Base-by-base conservation (phyloP, 2,888 invertebrate genomes). In the Lamproptera curius region DNA sequence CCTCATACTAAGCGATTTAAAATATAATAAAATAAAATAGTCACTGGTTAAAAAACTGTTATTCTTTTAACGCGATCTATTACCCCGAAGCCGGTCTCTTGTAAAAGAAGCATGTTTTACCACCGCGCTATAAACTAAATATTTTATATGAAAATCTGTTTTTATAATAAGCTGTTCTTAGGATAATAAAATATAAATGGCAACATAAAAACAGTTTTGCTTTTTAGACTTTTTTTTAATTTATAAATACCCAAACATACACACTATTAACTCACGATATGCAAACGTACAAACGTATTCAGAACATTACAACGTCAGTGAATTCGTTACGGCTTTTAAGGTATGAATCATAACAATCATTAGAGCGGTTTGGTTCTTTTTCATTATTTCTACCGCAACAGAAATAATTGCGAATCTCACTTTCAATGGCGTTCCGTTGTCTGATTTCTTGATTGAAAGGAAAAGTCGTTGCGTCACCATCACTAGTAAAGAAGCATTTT, bases 361-460 rank as follows among this genome's bases (percentile, higher is more conserved):
- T 44, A 44, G 34, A 43, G 42, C 46, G 36, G 56, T 52, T 54
- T 53, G 43, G 36, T 49, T 46, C 44, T 56, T 62, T 48, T 39
- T 39, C 34, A 16, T 61, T 55, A 54, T 68, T 64, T 66, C 63
- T 62, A 59, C 61, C 54, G 53, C 51, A 50, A 50, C 52, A 49
- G 51, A 56, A 61, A 56, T 58, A 59, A 65, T 61, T 58, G 57
- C 52, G 60, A 64, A 57, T 58, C 58, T 56, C 53, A 69, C 76
- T 77, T 70, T 76, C 70, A 56, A 61, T 76, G n/a, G 16, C 34
- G 28, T 17, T 38, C 38, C 26, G 39, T 20, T 26, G 42, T 16
- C 16, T 36, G 38, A 23, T 17, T n/a, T 31, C 33, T 20, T 13
- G 28, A 50, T 53, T 55, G 54, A 59, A 63, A 58, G 58, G 56